Evolutionary conservation across 2,888 invertebrate species (phyloP).

Genomic region (Athetis lepigone): DNA sequence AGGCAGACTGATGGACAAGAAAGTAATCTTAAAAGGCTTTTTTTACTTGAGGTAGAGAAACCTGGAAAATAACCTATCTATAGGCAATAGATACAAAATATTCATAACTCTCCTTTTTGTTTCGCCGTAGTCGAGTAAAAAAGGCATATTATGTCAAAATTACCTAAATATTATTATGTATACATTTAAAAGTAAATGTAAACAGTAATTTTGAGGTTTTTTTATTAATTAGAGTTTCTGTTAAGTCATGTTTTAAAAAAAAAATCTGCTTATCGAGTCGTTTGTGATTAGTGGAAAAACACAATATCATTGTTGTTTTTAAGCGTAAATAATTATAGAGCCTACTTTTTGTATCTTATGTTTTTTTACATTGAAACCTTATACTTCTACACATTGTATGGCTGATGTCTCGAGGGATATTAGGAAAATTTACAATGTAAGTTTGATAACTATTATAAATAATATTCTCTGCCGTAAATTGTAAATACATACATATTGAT

Average conservation of each 20-base stretch:
- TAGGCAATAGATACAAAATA: too few relatives aligned
- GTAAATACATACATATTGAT: too few relatives aligned
- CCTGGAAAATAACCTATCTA: too few relatives aligned
- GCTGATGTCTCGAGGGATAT: background rate
- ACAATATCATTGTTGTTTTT: constrained; percentile 21
- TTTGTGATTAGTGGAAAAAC: constrained; percentile 5
- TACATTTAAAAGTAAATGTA: background rate
- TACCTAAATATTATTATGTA: background rate
- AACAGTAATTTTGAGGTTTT: background rate
- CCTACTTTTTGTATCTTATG: background rate
- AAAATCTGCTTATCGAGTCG: background rate
- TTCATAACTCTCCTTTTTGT: too few relatives aligned
- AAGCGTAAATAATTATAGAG: constrained; percentile 6
- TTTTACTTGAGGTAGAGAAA: too few relatives aligned
- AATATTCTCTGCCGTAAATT: too few relatives aligned
- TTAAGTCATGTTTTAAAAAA: constrained; percentile 13
- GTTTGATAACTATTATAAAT: too few relatives aligned
- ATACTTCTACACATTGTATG: too few relatives aligned
- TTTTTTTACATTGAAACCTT: background rate
- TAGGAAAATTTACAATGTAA: background rate
- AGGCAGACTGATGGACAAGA: too few relatives aligned
- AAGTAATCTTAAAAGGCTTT: too few relatives aligned
- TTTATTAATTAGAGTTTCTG: constrained; percentile 12
- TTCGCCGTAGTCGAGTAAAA: too few relatives aligned
- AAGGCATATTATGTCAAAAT: background rate